Conservation (phyloP, 2,888 invertebrate genomes). For the Andrena bicolor region DNA sequence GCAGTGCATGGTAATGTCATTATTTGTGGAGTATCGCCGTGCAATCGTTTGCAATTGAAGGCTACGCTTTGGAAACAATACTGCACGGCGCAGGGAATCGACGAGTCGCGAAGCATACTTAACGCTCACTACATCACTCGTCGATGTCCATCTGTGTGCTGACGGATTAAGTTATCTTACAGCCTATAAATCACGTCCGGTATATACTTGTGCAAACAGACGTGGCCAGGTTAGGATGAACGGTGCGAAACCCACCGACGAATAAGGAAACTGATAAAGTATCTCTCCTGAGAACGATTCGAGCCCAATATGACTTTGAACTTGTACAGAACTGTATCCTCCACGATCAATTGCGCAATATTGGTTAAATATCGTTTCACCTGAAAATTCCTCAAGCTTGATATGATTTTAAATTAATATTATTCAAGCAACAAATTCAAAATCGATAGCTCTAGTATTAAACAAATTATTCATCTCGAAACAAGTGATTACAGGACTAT, state of each 20-base stretch:
- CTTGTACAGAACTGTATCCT: neutral
- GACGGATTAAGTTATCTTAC: slow-evolving; percentile 77
- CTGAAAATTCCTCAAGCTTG: too few relatives aligned
- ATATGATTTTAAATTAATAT: too few relatives aligned
- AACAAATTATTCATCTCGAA: too few relatives aligned
- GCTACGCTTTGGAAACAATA: slow-evolving; percentile 31
- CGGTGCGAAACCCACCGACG: slow-evolving; percentile 22
- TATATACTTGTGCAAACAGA: slow-evolving; percentile 72
- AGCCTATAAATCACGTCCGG: slow-evolving; percentile 78
- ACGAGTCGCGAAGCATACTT: slow-evolving; percentile 34
- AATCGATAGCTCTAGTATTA: too few relatives aligned
- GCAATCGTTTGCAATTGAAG: slow-evolving; percentile 12
- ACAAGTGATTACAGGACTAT: too few relatives aligned
- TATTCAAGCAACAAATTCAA: too few relatives aligned
- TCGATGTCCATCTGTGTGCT: slow-evolving; percentile 66
- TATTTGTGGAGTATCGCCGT: neutral
- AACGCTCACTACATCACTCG: slow-evolving; percentile 38
- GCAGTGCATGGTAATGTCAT: neutral
- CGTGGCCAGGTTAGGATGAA: slow-evolving; percentile 61
- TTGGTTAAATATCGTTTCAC: neutral
- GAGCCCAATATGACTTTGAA: slow-evolving; percentile 14
- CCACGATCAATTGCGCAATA: neutral
- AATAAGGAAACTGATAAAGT: slow-evolving; percentile 49
- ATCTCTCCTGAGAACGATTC: slow-evolving; percentile 31
- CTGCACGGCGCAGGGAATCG: slow-evolving; percentile 19